Conservation (phyloP, 2,888 invertebrate species). For the Linnaemya tessellans region DNA sequence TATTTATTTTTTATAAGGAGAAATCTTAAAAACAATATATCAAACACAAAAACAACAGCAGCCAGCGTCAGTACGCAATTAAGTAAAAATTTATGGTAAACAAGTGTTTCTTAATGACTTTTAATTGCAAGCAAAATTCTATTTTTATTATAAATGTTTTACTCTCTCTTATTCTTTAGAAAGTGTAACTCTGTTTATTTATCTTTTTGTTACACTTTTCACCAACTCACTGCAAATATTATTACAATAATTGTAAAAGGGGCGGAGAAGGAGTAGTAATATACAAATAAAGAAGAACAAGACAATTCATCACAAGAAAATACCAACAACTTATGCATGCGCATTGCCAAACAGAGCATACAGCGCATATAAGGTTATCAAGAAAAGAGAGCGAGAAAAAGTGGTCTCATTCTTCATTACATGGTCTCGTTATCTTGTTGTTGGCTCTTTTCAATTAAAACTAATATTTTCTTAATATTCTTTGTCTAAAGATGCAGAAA, state of each 20-base stretch:
- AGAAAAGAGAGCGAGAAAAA: conserved; percentile 58
- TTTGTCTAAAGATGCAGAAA: conserved; percentile 39
- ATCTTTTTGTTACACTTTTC: conserved; percentile 28
- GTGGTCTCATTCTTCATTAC: conserved; percentile 47
- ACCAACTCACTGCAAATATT: conserved; percentile 2
- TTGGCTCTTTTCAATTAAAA: conserved; percentile 30
- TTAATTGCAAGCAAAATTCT: conserved; percentile 50
- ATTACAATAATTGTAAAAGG: no score
- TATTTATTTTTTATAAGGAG: background rate
- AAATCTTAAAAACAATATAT: conserved; percentile 17
- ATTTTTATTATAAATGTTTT: conserved; percentile 11
- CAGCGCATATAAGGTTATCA: conserved; percentile 63
- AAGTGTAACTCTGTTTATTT: conserved; percentile 11
- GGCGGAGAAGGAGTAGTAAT: conserved; percentile 9
- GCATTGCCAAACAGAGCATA: conserved; percentile 70
- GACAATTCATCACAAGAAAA: conserved; percentile 29
- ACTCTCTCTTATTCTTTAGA: conserved; percentile 31
- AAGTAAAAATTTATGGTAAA: conserved; percentile 43
- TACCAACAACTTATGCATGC: conserved; percentile 44
- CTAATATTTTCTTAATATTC: conserved; percentile 41
- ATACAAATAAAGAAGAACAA: conserved; percentile 21
- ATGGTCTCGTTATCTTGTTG: conserved; percentile 36
- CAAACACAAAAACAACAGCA: conserved; percentile 6
- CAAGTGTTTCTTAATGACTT: conserved; percentile 55
- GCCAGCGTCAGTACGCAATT: conserved; percentile 16